These are phyloP conservation scores for Sarcophaga carnaria DNA, from an alignment of 2,888 invertebrate species.

Conservation along the genomic window DNA sequence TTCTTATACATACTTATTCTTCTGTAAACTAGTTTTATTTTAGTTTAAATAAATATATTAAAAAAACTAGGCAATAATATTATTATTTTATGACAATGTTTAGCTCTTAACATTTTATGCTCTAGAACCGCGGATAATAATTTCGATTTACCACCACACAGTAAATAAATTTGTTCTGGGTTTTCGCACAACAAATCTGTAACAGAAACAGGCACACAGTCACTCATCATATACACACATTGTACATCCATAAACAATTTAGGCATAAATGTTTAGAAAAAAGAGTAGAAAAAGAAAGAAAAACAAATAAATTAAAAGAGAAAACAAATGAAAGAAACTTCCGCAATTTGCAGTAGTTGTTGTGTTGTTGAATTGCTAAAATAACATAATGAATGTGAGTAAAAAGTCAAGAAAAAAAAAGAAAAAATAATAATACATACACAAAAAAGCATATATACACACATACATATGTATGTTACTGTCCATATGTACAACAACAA, in stretches of 20 bases:
- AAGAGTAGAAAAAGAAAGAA: background rate
- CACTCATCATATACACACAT: too few species aligned
- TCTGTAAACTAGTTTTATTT: too few species aligned
- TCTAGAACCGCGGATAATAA: slow-evolving; percentile 41
- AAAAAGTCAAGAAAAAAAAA: background rate
- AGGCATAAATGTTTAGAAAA: background rate
- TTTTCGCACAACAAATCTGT: background rate
- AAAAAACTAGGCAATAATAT: too few species aligned
- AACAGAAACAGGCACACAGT: background rate
- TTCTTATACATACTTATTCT: too few species aligned
- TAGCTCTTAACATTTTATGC: slow-evolving; percentile 29
- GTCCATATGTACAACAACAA: background rate
- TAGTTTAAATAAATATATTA: too few species aligned
- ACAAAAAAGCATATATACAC: too few species aligned
- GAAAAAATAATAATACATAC: background rate
- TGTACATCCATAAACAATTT: too few species aligned
- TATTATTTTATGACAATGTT: background rate
- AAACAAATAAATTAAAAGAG: background rate
- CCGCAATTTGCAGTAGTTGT: slow-evolving; percentile 54
- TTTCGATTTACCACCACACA: slow-evolving; percentile 2
- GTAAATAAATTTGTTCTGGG: background rate
- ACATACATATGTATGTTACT: too few species aligned
- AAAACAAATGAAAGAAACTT: slow-evolving; percentile 46
- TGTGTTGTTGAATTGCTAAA: background rate
- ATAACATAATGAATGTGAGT: background rate